These are phyloP conservation scores for Zaprionus taronus DNA, from an alignment of 1,140 invertebrate genomes.

Conservation along the genomic window DNA sequence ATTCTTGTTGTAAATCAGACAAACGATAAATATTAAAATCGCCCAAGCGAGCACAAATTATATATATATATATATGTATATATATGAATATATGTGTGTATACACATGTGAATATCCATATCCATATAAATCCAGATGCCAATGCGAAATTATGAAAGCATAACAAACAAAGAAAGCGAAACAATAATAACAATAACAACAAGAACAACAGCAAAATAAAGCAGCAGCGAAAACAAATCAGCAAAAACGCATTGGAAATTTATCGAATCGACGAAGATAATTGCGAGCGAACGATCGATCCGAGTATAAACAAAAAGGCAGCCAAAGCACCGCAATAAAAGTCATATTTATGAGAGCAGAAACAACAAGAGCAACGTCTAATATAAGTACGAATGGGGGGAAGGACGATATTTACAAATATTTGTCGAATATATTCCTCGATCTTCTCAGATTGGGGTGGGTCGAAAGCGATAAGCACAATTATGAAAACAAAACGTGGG, in stretches of 20 bases:
- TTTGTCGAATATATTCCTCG: background rate
- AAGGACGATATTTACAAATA: background rate
- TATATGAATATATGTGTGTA: background rate
- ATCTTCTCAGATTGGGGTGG: background rate
- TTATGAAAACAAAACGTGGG: background rate
- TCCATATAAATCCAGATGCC: conserved; percentile 24
- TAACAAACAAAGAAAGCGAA: conserved; percentile 25
- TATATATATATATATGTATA: background rate
- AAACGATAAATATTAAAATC: conserved; percentile 21
- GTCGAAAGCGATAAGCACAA: conserved; percentile 10
- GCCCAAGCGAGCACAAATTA: background rate
- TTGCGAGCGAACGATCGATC: background rate
- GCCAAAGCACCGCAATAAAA: conserved; percentile 8
- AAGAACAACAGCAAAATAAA: background rate
- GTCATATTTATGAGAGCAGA: conserved; percentile 8
- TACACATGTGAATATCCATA: background rate
- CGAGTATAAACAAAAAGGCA: conserved; percentile 1
- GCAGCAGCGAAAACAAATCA: conserved; percentile 3
- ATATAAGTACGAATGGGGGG: background rate
- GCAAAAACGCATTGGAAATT: conserved; percentile 7
- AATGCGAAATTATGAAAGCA: conserved; percentile 35
- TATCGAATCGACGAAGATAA: conserved; percentile 7
- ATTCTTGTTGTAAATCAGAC: conserved; percentile 32
- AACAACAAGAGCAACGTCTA: background rate
- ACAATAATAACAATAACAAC: conserved; percentile 17